Evolutionary conservation across 1,140 invertebrate species (phyloP).

Genomic region (Euwallacea fornicatus): DNA sequence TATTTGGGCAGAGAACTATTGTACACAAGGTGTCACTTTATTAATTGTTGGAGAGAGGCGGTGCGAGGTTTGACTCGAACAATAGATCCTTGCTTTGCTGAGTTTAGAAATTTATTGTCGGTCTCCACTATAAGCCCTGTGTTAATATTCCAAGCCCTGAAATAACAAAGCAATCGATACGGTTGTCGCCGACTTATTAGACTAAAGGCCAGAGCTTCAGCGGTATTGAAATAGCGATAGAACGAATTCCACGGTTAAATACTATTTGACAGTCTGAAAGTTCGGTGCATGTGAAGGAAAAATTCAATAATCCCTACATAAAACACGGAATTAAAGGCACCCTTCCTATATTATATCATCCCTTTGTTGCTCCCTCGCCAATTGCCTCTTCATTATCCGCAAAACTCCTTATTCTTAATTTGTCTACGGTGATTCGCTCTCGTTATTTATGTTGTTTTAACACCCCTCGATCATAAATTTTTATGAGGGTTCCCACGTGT

Average conservation of each 20-base stretch:
- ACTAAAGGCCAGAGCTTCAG: background rate
- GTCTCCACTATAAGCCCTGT: background rate
- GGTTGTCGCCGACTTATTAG: background rate
- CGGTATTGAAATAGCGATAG: background rate
- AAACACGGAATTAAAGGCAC: background rate
- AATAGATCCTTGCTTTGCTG: conserved; percentile 5
- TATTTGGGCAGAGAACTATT: background rate
- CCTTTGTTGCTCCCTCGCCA: conserved; percentile 13
- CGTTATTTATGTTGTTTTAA: conserved; percentile 36
- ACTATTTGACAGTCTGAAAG: background rate
- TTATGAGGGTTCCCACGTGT: conserved; percentile 34
- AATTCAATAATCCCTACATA: background rate
- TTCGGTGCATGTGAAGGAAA: too few relatives aligned
- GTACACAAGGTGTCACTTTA: conserved; percentile 3
- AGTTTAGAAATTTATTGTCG: conserved; percentile 2
- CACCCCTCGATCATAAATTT: conserved; percentile 35
- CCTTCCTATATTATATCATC: background rate
- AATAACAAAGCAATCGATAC: conserved; percentile 3
- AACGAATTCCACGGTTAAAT: background rate
- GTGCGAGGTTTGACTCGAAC: conserved; percentile 2
- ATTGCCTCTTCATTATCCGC: conserved; percentile 19
- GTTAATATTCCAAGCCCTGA: conserved; percentile 3
- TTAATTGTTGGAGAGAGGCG: conserved; percentile 1
- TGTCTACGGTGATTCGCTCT: conserved; percentile 20
- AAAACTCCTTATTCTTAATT: conserved; percentile 22